A percentile compares a stretch with the other conserved stretches of the same genome.
Evolutionary conservation across 2,797 vertebrate species (phyloP).

Genomic region (Kryptopterus vitreolus): DNA sequence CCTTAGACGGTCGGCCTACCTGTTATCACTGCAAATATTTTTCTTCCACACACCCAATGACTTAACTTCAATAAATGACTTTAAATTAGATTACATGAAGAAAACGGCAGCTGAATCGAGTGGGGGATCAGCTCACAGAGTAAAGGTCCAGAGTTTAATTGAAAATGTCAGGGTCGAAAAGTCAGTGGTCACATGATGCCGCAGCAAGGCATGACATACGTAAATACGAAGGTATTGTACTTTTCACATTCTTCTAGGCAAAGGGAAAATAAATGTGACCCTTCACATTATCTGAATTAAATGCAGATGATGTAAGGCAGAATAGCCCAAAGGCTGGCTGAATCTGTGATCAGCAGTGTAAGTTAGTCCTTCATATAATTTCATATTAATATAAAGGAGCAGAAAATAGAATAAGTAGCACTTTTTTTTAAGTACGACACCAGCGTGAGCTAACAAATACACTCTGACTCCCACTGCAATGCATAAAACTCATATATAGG

Average conservation of each 20-base stretch:
- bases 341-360: neutral
- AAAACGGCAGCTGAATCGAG: slow-evolving; percentile 65
- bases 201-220: neutral
- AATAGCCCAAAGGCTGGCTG: neutral
- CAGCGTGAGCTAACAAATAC: neutral
- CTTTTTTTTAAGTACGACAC: neutral
- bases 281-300: slow-evolving; percentile 12
- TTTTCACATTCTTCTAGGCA: neutral
- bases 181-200: slow-evolving; percentile 36
- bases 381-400: neutral
- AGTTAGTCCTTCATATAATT: neutral
- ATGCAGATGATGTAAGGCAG: slow-evolving; percentile 3
- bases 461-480: neutral
- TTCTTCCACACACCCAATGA: slow-evolving; percentile 72
- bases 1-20: slow-evolving; percentile 69
- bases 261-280: neutral
- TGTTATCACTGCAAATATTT: slow-evolving; percentile 83
- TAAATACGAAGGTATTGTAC: slow-evolving; percentile 1
- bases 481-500: neutral
- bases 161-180: slow-evolving; percentile 16
- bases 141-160: slow-evolving; percentile 27
- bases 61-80: slow-evolving; percentile 76
- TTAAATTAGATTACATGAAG: slow-evolving; percentile 73
- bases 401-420: neutral
- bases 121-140: slow-evolving; percentile 43